These are phyloP conservation scores for Vanessa cardui DNA, from an alignment of 2,888 invertebrate species.

Conservation along the genomic window DNA sequence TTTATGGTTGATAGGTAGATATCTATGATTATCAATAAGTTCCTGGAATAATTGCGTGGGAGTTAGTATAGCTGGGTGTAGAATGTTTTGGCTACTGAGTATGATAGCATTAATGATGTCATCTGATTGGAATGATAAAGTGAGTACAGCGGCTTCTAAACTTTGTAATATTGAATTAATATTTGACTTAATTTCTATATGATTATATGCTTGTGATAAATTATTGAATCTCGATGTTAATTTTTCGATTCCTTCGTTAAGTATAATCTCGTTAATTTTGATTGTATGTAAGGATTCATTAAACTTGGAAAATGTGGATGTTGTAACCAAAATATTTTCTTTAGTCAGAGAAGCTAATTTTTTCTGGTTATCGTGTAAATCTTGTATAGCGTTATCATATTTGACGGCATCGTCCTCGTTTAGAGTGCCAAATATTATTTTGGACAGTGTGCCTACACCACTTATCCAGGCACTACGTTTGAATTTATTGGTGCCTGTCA, in stretches of 20 bases:
- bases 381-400: slow-evolving; percentile 34
- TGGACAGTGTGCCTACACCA: slow-evolving; percentile 40
- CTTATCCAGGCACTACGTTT: slow-evolving; percentile 42
- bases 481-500: slow-evolving; percentile 22
- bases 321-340: slow-evolving; percentile 41
- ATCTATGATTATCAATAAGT: slow-evolving; percentile 38
- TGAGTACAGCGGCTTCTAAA: too few species aligned
- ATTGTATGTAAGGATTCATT: slow-evolving; percentile 33
- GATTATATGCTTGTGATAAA: too few species aligned
- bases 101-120: slow-evolving; percentile 36
- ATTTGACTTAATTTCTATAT: too few species aligned
- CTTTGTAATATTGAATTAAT: too few species aligned
- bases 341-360: slow-evolving; percentile 38
- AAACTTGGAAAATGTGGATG: slow-evolving; percentile 26
- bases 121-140: slow-evolving; percentile 34
- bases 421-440: slow-evolving; percentile 44
- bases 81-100: slow-evolving; percentile 36
- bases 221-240: too few species aligned
- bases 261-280: slow-evolving; percentile 27
- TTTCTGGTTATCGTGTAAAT: slow-evolving; percentile 34
- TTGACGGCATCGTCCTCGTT: slow-evolving; percentile 22
- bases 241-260: too few species aligned
- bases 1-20: slow-evolving; percentile 27
- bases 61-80: slow-evolving; percentile 43
- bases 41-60: slow-evolving; percentile 41